Evolutionary conservation across 2,113 vertebrate species (phyloP).

Genomic region (Emydocephalus ijimae): DNA sequence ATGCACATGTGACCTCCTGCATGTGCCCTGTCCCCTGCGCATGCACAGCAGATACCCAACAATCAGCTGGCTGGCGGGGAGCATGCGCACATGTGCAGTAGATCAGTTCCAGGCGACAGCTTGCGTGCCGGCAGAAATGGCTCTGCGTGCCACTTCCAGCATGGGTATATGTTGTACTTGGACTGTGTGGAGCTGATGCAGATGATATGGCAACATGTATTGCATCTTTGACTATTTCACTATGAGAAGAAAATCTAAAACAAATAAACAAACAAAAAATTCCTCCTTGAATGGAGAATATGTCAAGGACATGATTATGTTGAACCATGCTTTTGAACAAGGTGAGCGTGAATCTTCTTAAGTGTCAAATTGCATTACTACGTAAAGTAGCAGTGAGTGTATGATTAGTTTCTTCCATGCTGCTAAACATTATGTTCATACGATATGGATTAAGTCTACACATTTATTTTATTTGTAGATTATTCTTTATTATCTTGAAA

Average conservation of each 20-base stretch:
- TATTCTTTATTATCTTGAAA: conserved; percentile 7
- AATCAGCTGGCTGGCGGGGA: too few relatives aligned
- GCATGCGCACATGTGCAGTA: too few relatives aligned
- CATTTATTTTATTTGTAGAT: neutral
- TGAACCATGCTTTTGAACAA: neutral
- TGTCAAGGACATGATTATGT: neutral
- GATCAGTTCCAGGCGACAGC: too few relatives aligned
- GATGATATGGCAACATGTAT: neutral
- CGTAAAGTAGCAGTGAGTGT: neutral
- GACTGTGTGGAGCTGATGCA: neutral
- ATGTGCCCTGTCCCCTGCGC: too few relatives aligned
- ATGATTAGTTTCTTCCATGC: neutral
- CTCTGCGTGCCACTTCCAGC: too few relatives aligned
- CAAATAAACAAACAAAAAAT: neutral
- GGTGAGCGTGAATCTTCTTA: neutral
- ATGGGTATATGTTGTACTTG: neutral
- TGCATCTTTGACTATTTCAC: neutral
- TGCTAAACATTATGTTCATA: neutral
- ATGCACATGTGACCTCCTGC: too few relatives aligned
- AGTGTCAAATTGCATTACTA: neutral
- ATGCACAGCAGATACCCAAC: too few relatives aligned
- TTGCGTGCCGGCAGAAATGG: too few relatives aligned
- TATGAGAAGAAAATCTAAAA: neutral
- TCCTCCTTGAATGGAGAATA: neutral
- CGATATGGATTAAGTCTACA: neutral